A percentile compares a stretch with the other conserved stretches of the same genome.
Evolutionary conservation across 2,888 invertebrate species (phyloP).

Genomic region (Chesias legatella): DNA sequence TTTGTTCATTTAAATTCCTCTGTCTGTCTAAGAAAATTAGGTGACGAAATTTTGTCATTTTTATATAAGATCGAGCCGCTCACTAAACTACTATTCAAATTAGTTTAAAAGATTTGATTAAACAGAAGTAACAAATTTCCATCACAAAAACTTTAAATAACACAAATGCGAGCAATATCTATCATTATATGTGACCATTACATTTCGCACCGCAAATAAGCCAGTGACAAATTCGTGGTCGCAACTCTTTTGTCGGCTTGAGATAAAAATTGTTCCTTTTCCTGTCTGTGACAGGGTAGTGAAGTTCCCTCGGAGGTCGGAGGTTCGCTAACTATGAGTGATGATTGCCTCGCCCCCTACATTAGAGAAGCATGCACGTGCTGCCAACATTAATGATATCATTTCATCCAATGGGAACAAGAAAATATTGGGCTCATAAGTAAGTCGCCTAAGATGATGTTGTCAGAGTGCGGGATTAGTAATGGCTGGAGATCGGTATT

Average conservation of each 20-base stretch:
- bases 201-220: slow-evolving; percentile 54
- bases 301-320: slow-evolving; percentile 48
- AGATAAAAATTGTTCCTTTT: slow-evolving; percentile 71
- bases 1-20: no score
- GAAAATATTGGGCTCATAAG: slow-evolving; percentile 7
- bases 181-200: slow-evolving; percentile 52
- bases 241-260: slow-evolving; percentile 72
- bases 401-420: slow-evolving; percentile 23
- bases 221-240: slow-evolving; percentile 67
- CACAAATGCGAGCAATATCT: slow-evolving; percentile 43
- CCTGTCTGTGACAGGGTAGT: slow-evolving; percentile 56
- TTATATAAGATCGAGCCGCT: no score
- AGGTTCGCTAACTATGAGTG: slow-evolving; percentile 69
- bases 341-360: slow-evolving; percentile 66
- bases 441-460: neutral
- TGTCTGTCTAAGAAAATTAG: no score
- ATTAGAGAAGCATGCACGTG: slow-evolving; percentile 58
- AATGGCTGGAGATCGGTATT: no score
- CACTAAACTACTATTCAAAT: no score
- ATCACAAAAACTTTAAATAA: neutral
- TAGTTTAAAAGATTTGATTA: no score
- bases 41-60: no score
- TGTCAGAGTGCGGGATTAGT: neutral
- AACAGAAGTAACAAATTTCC: no score
- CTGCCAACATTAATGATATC: slow-evolving; percentile 51